A percentile compares a stretch with the other conserved stretches of the same genome.
Evolutionary conservation across 35 echinoderm and acorn worm genomes (phyloP).

Genomic region (Eucidaris tribuloides): DNA sequence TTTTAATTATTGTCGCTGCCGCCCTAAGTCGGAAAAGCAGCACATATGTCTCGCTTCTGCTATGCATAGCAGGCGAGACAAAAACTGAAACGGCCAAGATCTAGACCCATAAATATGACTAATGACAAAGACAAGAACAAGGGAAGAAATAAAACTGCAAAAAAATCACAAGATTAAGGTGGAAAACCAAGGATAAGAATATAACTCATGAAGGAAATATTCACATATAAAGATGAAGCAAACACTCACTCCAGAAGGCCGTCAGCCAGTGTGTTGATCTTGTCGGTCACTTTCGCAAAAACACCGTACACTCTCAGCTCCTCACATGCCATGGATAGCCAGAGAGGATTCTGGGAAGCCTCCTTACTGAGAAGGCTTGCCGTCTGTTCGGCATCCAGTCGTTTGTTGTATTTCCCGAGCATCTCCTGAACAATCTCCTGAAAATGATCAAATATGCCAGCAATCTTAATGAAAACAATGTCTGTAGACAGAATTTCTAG

Average conservation of each 20-base stretch:
- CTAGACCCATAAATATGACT: not conserved
- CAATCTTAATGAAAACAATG: too few species aligned
- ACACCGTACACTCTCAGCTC: slow-evolving; percentile 75
- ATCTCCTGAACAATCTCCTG: slow-evolving; percentile 78
- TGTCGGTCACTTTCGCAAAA: slow-evolving; percentile 67
- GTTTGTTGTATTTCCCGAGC: slow-evolving; percentile 79
- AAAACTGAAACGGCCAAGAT: not conserved
- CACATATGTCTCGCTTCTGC: too few species aligned
- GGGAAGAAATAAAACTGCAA: not conserved
- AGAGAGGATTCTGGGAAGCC: slow-evolving; percentile 82
- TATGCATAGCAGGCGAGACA: too few species aligned
- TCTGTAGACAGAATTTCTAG: too few species aligned
- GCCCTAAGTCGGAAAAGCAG: too few species aligned
- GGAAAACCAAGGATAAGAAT: not conserved
- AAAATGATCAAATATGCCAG: not conserved
- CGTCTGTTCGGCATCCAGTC: slow-evolving; percentile 69
- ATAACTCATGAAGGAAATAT: not conserved
- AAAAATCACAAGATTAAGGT: not conserved
- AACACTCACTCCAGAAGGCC: slow-evolving; percentile 75
- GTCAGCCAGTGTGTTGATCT: slow-evolving; percentile 70
- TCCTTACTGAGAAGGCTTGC: slow-evolving; percentile 60
- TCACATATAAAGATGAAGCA: not conserved
- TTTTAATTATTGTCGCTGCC: too few species aligned
- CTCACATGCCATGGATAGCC: slow-evolving; percentile 80
- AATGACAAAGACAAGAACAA: not conserved